Evolutionary conservation across 2,113 vertebrate species (phyloP).

Genomic region (Thalassoma bifasciatum): DNA sequence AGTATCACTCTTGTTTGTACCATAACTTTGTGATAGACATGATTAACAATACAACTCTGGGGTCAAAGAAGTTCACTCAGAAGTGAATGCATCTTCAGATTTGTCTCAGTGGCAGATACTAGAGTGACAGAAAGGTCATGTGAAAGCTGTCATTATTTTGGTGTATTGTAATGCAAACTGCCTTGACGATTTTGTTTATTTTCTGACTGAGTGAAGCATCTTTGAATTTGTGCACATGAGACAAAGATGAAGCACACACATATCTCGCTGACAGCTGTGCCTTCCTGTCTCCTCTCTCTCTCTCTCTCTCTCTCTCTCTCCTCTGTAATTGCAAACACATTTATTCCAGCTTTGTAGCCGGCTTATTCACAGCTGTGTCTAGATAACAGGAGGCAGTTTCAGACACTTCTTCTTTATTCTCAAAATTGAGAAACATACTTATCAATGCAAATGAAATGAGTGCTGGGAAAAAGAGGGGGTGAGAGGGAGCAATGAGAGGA

Average conservation of each 20-base stretch:
- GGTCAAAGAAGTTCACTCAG: neutral
- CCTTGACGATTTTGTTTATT: slow-evolving; percentile 44
- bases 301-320: too few species aligned
- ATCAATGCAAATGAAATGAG: slow-evolving; percentile 75
- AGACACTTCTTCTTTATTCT: slow-evolving; percentile 69
- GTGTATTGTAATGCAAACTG: slow-evolving; percentile 47
- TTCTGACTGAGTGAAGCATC: slow-evolving; percentile 47
- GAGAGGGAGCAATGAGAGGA: slow-evolving; percentile 8
- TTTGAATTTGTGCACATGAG: slow-evolving; percentile 46
- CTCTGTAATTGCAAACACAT: slow-evolving; percentile 70
- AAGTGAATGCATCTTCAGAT: neutral
- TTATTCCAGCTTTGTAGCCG: slow-evolving; percentile 65
- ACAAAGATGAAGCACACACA: slow-evolving; percentile 20
- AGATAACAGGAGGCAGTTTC: slow-evolving; percentile 71
- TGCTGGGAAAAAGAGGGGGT: slow-evolving; percentile 4
- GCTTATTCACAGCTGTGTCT: slow-evolving; percentile 66
- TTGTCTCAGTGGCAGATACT: slow-evolving; percentile 13
- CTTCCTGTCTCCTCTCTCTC: slow-evolving; percentile 41
- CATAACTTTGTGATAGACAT: neutral
- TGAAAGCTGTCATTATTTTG: slow-evolving; percentile 27
- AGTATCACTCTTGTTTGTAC: neutral
- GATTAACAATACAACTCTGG: slow-evolving; percentile 1
- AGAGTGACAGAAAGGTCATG: slow-evolving; percentile 41
- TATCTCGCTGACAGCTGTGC: slow-evolving; percentile 63
- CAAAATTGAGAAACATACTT: slow-evolving; percentile 76